Evolutionary conservation across 2,888 invertebrate species (phyloP).

Genomic region (Stramonita haemastoma): DNA sequence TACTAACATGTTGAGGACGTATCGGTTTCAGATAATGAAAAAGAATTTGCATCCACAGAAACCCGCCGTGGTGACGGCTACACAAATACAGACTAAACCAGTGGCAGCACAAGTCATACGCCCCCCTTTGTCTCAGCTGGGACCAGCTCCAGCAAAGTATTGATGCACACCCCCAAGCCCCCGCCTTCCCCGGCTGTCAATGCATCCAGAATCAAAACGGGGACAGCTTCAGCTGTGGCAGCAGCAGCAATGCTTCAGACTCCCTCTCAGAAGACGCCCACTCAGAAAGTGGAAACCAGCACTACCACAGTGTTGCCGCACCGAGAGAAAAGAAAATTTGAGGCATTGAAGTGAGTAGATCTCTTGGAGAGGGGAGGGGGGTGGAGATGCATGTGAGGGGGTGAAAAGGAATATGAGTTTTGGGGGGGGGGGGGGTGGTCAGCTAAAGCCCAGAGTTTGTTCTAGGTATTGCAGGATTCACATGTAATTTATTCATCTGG

Average conservation of each 20-base stretch:
- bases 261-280: conserved; percentile 43
- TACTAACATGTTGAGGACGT: too few species aligned
- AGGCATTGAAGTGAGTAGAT: conserved; percentile 70
- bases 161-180: conserved; percentile 42
- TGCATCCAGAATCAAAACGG: conserved; percentile 11
- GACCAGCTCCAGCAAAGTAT: conserved; percentile 36
- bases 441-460: too few species aligned
- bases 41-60: background rate
- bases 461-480: too few species aligned
- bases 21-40: too few species aligned
- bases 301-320: conserved; percentile 46
- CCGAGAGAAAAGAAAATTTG: conserved; percentile 72
- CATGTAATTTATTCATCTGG: too few species aligned
- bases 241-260: conserved; percentile 52
- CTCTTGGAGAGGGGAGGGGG: too few species aligned
- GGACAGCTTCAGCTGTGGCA: conserved; percentile 34
- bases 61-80: background rate
- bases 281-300: conserved; percentile 45
- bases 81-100: conserved; percentile 37
- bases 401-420: background rate
- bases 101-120: conserved; percentile 43
- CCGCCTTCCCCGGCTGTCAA: background rate
- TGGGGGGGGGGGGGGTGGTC: background rate
- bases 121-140: conserved; percentile 29
- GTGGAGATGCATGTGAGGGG: too few species aligned